Evolutionary conservation across 2,113 vertebrate species (phyloP), one percentile per base, ranked within the genome.

Genomic region (Trogon surrucura): DNA sequence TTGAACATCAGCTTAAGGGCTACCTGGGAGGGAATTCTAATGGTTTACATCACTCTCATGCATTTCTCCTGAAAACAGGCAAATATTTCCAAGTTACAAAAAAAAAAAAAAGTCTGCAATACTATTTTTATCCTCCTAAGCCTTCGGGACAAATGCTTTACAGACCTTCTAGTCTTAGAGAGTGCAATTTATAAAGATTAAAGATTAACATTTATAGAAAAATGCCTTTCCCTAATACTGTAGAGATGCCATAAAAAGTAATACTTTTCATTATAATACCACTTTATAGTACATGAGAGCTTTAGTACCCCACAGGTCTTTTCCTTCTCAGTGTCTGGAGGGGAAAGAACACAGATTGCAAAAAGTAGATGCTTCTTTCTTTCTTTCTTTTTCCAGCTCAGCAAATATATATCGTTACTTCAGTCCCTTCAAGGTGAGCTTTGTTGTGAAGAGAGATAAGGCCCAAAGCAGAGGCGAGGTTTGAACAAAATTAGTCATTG

Each of bases 191-290:
- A 90, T 89, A 94, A 96, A 94, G 96, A 96, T 85, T 92, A 93
- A 88, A 93, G 75, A 95, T 92, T 89, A 96, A 95, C 93, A 93
- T 85, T 95, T 90, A 73, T 58, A 94, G 95, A 96, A 89, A 97
- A 96, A 95, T 56, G 78, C 56, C 79, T 89, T 95, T 89, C 36
- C 88, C 84, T 77, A 87, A 90, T 87, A 83, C 93, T 69, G 50
- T 16, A 48, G 92, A 88, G 80, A 87, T 73, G 75, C 89, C 77
- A 92, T 93, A 95, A 91, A 81, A 93, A 92, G 96, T 80, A 95
- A 81, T 61, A 83, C 93, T 92, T 92, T 89, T 94, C 91, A 92
- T 75, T 84, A 81, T 86, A 92, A 95, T 73, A 91, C 64, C 32
- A 56, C 85, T 91, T 96, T 79, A 95, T 45, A 78, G 80, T 41